These are phyloP conservation scores for Oryzias celebensis DNA, from an alignment of 2,113 vertebrate genomes.

Conservation along the genomic window DNA sequence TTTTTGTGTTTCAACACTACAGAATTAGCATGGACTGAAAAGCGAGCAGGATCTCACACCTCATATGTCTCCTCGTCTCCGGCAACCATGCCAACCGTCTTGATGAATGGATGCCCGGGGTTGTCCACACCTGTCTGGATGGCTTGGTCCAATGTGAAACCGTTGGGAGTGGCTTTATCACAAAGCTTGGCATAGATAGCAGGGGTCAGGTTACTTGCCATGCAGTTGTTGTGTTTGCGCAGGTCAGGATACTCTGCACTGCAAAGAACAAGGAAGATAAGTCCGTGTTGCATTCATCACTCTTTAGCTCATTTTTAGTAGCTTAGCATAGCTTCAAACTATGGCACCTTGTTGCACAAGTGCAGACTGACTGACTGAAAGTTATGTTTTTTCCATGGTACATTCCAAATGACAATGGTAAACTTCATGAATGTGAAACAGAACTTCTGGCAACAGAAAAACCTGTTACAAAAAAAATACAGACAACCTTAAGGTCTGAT, in stretches of 20 bases:
- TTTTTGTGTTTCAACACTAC: too few relatives aligned
- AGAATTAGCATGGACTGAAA: background rate
- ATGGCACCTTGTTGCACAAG: too few relatives aligned
- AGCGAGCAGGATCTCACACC: slow-evolving; percentile 70
- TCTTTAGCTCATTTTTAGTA: background rate
- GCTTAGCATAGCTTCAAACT: too few relatives aligned
- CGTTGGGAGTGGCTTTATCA: slow-evolving; percentile 88
- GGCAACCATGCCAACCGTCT: slow-evolving; percentile 85
- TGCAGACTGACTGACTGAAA: too few relatives aligned
- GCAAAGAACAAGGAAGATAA: slow-evolving; percentile 35
- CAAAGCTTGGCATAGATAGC: slow-evolving; percentile 89
- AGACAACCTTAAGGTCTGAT: too few relatives aligned
- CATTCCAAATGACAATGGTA: too few relatives aligned
- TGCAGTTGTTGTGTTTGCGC: slow-evolving; percentile 98
- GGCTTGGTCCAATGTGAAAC: slow-evolving; percentile 92
- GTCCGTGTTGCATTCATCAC: background rate
- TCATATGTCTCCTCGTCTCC: slow-evolving; percentile 97
- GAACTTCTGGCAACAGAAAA: too few relatives aligned
- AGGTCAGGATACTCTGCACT: slow-evolving; percentile 97
- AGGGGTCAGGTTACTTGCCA: slow-evolving; percentile 92
- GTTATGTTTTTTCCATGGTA: too few relatives aligned
- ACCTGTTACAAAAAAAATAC: too few relatives aligned
- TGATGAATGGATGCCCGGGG: slow-evolving; percentile 96
- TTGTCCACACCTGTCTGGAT: slow-evolving; percentile 99
- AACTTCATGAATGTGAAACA: too few relatives aligned